These are phyloP conservation scores for Altica lythri DNA, from an alignment of 2,888 invertebrate species.

Conservation along the genomic window DNA sequence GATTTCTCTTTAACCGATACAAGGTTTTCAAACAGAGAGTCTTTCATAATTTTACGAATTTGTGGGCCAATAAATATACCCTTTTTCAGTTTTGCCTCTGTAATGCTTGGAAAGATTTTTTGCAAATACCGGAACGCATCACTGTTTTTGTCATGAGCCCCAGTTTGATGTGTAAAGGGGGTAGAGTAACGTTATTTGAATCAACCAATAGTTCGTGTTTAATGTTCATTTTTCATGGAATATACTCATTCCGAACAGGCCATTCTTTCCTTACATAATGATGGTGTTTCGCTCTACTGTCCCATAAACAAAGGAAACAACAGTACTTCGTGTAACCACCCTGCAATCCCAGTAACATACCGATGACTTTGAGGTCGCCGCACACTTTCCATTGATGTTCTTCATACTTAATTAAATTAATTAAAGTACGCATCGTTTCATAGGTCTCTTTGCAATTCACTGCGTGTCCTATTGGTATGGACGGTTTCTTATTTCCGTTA, in stretches of 20 bases:
- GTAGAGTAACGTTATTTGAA: neutral
- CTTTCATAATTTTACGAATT: neutral
- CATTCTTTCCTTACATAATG: no score
- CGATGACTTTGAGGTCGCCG: no score
- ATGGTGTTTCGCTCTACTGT: neutral
- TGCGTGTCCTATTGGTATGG: no score
- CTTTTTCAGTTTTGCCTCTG: neutral
- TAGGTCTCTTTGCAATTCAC: no score
- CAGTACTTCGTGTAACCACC: no score
- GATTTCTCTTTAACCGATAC: no score
- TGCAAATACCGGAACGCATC: neutral
- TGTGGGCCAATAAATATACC: neutral
- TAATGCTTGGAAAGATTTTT: neutral
- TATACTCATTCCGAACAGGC: neutral
- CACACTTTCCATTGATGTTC: no score
- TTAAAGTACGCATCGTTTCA: neutral
- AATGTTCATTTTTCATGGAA: neutral
- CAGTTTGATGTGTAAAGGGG: neutral
- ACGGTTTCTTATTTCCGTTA: no score
- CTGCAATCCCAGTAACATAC: no score
- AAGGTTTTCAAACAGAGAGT: neutral
- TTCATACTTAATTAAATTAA: neutral
- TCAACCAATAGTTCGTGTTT: neutral
- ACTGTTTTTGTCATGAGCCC: neutral
- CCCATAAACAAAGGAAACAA: no score